phyloP scores from a whole-genome alignment of 2,888 invertebrate species.

The Conistra vaccinii region DNA sequence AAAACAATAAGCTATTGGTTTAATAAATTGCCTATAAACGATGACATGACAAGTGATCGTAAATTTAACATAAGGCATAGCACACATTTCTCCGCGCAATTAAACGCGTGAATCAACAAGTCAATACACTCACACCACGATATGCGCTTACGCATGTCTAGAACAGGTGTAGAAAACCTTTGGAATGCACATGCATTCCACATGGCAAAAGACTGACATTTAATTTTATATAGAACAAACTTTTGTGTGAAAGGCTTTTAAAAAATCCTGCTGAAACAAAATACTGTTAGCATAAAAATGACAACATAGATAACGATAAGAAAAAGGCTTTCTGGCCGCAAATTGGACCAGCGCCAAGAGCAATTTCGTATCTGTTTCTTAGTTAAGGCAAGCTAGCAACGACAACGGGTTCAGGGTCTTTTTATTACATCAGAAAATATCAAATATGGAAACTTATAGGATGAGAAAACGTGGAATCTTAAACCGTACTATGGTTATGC shows the following conservation, averaged over 20 bases:
- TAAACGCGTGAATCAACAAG: conserved; percentile 52
- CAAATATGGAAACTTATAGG: too few species aligned
- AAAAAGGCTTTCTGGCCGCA: neutral
- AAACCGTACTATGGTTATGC: neutral
- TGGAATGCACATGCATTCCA: neutral
- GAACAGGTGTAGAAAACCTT: conserved; percentile 20
- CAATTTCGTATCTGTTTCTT: neutral
- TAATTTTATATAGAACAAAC: neutral
- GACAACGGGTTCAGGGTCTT: too few species aligned
- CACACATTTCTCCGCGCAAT: conserved; percentile 34
- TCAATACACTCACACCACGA: conserved; percentile 41
- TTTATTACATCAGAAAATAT: neutral
- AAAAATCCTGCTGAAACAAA: neutral
- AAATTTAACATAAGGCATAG: conserved; percentile 41
- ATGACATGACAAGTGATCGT: conserved; percentile 54
- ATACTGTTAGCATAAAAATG: conserved; percentile 4
- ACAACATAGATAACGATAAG: neutral
- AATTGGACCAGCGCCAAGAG: conserved; percentile 3
- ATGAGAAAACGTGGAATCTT: neutral
- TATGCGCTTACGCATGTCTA: conserved; percentile 51
- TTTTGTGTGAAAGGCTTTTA: neutral
- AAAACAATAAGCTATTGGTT: conserved; percentile 26
- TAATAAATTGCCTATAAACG: conserved; percentile 24
- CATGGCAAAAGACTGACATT: neutral
- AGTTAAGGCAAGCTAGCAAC: neutral